Base-by-base conservation (phyloP, 2,113 vertebrate genomes). In the Alexandromys fortis region DNA sequence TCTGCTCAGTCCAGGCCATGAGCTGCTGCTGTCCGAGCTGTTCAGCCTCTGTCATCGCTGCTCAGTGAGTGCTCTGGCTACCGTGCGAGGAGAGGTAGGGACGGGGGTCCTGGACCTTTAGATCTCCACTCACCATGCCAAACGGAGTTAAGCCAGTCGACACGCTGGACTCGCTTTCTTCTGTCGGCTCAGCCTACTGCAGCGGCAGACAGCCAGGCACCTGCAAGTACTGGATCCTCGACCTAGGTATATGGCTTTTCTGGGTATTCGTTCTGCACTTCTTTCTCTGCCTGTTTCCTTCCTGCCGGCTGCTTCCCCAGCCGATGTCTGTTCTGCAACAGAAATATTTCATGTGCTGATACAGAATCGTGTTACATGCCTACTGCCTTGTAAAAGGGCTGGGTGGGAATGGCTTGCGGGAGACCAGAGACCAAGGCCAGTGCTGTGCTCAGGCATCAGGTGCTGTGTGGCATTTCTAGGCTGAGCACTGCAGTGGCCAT, bases 151-250 rank as follows among this genome's bases (percentile, higher is more conserved):
- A 99, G 95, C 99, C 99, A 22, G 97, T 97, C 7, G 98, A 99
- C 95, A 97, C 98, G 67, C 96, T 99, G 95, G 98, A 98, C 95
- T 98, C 99, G 0, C 98, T 99, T 70, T 98, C 98, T 90, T 96
- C 99, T 22, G 98, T 99, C 93, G 98, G 99, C 97, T 97, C 99
- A 77, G 96, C 98, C 79, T 99, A 97, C 97, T 98, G 97, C 1
- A 0, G 98, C 86, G 88, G 98, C 73, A 98, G 98, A 96, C 98
- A 98, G 95, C 97, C 99, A 0, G 98, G 99, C 92, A 99, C 98
- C 98, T 99, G 99, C 98, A 99, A 99, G 98, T 99, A 99, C 98
- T 99, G 99, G 99, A 99, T 99, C 96, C 99, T 99, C 98, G 99
- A 99, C 98, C 98, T 99, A 98, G 99, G 99, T 99, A 99, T 55